These are phyloP conservation scores for Epinephelus moara DNA, from an alignment of 2,113 vertebrate species.

Conservation along the genomic window DNA sequence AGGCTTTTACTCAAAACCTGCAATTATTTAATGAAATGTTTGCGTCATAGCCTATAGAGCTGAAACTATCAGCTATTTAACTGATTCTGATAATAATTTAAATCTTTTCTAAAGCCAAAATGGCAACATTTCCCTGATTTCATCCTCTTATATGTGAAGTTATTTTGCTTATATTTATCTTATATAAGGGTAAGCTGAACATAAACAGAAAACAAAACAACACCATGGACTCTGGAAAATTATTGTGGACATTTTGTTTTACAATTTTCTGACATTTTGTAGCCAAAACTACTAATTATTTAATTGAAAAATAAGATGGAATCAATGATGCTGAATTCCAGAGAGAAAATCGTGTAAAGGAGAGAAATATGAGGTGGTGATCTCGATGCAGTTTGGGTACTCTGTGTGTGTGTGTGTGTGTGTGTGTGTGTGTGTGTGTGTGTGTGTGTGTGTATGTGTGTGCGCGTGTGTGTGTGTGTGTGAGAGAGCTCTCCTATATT, in stretches of 20 bases:
- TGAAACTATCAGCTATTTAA: background rate
- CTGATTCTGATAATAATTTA: background rate
- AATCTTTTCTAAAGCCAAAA: background rate
- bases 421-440: background rate
- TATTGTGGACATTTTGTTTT: background rate
- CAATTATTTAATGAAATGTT: conserved; percentile 4
- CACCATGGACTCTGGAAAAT: background rate
- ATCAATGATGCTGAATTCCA: background rate
- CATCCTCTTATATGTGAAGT: background rate
- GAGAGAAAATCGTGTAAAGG: background rate
- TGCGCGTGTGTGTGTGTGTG: background rate
- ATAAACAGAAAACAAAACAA: background rate
- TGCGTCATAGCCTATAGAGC: background rate
- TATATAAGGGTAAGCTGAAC: background rate
- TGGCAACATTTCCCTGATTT: background rate
- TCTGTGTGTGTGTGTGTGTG: background rate
- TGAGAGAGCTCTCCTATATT: conserved; percentile 44
- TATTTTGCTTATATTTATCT: background rate
- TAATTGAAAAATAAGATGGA: background rate
- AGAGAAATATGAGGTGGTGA: conserved; percentile 3
- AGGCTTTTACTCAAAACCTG: conserved; percentile 17
- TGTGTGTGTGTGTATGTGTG: background rate
- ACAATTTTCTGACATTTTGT: background rate
- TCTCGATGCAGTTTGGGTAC: conserved; percentile 26
- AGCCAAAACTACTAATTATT: background rate